Conservation (phyloP, 2,888 invertebrate species). For the Noctua pronuba region DNA sequence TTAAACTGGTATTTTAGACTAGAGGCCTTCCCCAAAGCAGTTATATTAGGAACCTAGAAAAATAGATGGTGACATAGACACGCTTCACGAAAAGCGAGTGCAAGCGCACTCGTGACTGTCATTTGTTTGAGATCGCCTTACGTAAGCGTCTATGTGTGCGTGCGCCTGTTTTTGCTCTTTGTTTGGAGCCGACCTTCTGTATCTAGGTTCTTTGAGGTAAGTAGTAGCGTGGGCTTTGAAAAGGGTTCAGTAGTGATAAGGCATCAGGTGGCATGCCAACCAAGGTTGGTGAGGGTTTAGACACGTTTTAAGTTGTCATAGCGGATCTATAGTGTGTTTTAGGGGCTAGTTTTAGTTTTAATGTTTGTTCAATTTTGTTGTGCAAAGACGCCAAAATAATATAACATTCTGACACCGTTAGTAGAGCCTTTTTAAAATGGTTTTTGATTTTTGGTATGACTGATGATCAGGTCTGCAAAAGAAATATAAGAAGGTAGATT, state of each 20-base stretch:
- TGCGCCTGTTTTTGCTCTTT: too few species aligned
- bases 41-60: too few species aligned
- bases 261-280: conserved; percentile 59
- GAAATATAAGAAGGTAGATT: neutral
- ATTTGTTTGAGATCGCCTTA: neutral
- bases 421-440: neutral
- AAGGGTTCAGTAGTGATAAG: conserved; percentile 60
- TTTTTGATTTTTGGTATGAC: neutral
- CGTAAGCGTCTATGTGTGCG: neutral
- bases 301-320: conserved; percentile 65
- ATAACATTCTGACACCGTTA: too few species aligned
- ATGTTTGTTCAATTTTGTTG: conserved; percentile 11
- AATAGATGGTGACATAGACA: too few species aligned
- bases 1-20: too few species aligned
- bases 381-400: neutral
- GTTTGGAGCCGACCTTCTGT: conserved; percentile 3
- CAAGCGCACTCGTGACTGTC: neutral
- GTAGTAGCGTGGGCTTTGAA: conserved; percentile 54
- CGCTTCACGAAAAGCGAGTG: neutral
- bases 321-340: conserved; percentile 37
- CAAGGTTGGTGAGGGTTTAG: conserved; percentile 55
- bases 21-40: too few species aligned
- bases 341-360: neutral
- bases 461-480: neutral
- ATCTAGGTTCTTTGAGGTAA: neutral